These are phyloP conservation scores for Anser cygnoides DNA, from an alignment of 2,113 vertebrate species.

Conservation along the genomic window DNA sequence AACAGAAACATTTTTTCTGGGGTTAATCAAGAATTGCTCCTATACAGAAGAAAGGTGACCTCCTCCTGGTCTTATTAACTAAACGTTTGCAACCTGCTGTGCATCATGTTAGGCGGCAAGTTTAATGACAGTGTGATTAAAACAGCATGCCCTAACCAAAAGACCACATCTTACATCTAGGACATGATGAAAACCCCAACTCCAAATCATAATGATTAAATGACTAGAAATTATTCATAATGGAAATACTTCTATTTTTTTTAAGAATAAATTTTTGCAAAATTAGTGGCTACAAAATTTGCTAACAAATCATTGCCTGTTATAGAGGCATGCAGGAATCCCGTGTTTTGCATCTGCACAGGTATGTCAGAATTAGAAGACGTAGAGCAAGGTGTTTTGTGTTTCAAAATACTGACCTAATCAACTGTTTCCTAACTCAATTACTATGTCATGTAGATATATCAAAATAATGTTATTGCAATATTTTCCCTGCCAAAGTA, in stretches of 20 bases:
- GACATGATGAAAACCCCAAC: not conserved
- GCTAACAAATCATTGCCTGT: not conserved
- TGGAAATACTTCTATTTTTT: not conserved
- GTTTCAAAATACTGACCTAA: not conserved
- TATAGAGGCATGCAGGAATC: not conserved
- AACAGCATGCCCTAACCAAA: not conserved
- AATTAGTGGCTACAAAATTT: not conserved
- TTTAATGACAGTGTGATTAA: accelerated
- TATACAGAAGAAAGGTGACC: not conserved
- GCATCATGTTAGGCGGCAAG: not conserved
- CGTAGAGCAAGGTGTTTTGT: not conserved
- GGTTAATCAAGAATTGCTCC: not conserved
- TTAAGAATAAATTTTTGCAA: not conserved
- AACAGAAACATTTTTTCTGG: not conserved
- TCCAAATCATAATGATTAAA: not conserved
- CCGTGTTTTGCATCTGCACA: not conserved
- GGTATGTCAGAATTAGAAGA: not conserved
- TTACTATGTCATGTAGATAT: not conserved
- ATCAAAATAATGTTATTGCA: not conserved
- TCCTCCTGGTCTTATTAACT: not conserved
- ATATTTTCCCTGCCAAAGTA: not conserved
- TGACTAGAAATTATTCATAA: not conserved
- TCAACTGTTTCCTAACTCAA: not conserved
- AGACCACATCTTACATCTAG: not conserved
- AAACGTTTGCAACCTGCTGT: not conserved